These are phyloP conservation scores for Zaprionus lachaisei DNA, from an alignment of 1,140 invertebrate genomes.

Conservation along the genomic window DNA sequence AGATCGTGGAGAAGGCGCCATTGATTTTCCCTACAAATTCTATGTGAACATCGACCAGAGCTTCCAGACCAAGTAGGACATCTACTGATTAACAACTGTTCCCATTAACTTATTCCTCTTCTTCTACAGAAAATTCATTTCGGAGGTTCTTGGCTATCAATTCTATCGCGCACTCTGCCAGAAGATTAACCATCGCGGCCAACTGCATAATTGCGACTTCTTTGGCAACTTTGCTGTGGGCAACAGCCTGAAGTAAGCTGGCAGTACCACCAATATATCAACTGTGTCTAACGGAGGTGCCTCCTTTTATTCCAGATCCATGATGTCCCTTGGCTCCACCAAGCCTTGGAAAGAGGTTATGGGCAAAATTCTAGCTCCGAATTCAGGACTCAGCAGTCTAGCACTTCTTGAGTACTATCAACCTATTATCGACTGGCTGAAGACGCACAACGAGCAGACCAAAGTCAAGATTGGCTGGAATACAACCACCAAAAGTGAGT, in stretches of 20 bases:
- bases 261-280: background rate
- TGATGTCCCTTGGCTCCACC: constrained; percentile 86
- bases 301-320: constrained; percentile 81
- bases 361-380: constrained; percentile 85
- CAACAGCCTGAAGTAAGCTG: constrained; percentile 76
- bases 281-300: too few species aligned
- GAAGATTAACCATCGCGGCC: constrained; percentile 85
- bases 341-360: constrained; percentile 87
- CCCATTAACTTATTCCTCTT: background rate
- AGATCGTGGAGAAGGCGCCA: constrained; percentile 85
- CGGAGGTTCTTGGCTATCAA: constrained; percentile 79
- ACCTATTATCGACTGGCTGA: constrained; percentile 79
- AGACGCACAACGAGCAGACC: constrained; percentile 71
- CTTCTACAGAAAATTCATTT: constrained; percentile 71
- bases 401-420: constrained; percentile 83
- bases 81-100: too few species aligned
- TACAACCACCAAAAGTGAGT: constrained; percentile 66
- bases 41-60: constrained; percentile 78
- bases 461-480: constrained; percentile 74
- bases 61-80: constrained; percentile 69
- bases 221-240: constrained; percentile 85
- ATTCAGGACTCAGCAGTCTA: constrained; percentile 84
- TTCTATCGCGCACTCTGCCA: constrained; percentile 88
- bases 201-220: constrained; percentile 87
- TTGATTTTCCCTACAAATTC: constrained; percentile 86